These are phyloP conservation scores for Diachasma alloeum DNA, from an alignment of 1,140 invertebrate genomes.

Conservation along the genomic window DNA sequence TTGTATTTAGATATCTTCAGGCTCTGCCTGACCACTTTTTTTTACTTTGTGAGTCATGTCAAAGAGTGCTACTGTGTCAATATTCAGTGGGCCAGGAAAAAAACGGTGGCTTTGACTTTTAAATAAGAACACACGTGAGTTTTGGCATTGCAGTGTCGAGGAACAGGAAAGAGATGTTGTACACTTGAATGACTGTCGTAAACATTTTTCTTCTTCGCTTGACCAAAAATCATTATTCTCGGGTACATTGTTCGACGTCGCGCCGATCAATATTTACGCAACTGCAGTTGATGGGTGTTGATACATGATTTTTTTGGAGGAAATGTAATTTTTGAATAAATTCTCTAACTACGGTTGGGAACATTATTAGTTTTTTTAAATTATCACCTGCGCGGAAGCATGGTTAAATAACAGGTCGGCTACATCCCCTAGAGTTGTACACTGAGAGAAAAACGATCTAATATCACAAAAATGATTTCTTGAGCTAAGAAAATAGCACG, in stretches of 20 bases:
- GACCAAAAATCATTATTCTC: not conserved
- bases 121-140: not conserved
- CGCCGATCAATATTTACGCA: not conserved
- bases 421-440: too few species aligned
- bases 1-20: constrained; percentile 6
- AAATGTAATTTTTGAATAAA: too few species aligned
- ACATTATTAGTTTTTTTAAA: too few species aligned
- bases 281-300: too few species aligned
- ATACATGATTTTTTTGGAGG: too few species aligned
- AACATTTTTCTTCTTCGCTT: not conserved
- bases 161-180: not conserved
- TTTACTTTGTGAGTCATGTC: not conserved
- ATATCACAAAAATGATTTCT: too few species aligned
- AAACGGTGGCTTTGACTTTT: not conserved
- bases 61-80: constrained; percentile 9
- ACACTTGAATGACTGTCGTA: not conserved
- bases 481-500: too few species aligned
- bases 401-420: too few species aligned
- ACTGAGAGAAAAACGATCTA: too few species aligned
- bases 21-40: not conserved
- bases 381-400: too few species aligned
- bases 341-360: too few species aligned
- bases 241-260: not conserved
- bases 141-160: not conserved
- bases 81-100: not conserved